phyloP scores from a whole-genome alignment of 2,888 invertebrate genomes.

The Venusia cambrica region DNA sequence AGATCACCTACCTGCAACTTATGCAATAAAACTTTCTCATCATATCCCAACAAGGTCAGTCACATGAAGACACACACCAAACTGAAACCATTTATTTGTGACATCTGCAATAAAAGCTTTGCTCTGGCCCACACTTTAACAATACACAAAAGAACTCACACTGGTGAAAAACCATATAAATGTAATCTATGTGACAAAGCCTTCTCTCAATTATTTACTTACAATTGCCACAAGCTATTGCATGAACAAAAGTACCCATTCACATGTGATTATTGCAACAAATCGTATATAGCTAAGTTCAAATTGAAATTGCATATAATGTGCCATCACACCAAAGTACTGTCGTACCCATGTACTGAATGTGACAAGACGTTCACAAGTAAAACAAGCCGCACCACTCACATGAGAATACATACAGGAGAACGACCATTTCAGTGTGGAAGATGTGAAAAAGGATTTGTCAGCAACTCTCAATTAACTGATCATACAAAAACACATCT shows the following conservation, averaged over 20 bases:
- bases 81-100: too few species aligned
- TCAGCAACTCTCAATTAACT: neutral
- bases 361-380: conserved; percentile 1
- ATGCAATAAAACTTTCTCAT: conserved; percentile 1
- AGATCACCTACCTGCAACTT: neutral
- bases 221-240: neutral
- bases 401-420: neutral
- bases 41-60: too few species aligned
- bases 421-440: conserved; percentile 2
- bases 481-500: neutral
- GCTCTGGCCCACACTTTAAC: too few species aligned
- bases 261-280: conserved; percentile 2
- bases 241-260: conserved; percentile 1
- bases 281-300: neutral
- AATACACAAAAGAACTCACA: conserved; percentile 1
- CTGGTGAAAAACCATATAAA: conserved; percentile 2
- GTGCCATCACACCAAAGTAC: neutral
- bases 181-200: conserved; percentile 3
- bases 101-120: too few species aligned
- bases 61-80: too few species aligned
- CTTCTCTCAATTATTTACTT: neutral
- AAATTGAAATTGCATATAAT: conserved; percentile 4
- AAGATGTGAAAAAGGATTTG: neutral
- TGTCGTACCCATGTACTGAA: neutral
- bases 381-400: neutral